phyloP scores from a whole-genome alignment of 1,140 invertebrate genomes.

The Listronotus oregonensis region DNA sequence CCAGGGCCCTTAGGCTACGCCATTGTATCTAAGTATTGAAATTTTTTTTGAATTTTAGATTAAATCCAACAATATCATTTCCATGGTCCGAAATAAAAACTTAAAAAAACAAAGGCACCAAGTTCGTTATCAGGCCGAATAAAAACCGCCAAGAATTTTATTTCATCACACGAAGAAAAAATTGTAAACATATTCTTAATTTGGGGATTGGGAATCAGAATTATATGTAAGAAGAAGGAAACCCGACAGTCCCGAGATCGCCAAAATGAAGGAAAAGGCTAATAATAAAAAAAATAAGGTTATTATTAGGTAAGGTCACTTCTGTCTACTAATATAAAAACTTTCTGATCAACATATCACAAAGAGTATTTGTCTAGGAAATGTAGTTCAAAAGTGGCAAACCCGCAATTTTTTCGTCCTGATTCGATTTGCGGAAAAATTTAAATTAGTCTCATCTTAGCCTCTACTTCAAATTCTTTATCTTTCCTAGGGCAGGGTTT shows the following conservation, averaged over 20 bases:
- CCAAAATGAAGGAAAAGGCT: slow-evolving; percentile 51
- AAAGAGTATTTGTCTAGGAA: too few species aligned
- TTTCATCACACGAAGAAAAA: slow-evolving; percentile 71
- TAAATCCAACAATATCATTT: slow-evolving; percentile 52
- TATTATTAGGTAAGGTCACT: slow-evolving; percentile 37
- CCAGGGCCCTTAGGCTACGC: too few species aligned
- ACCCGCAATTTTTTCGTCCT: too few species aligned
- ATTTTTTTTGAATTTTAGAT: too few species aligned
- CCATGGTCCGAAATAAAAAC: slow-evolving; percentile 67
- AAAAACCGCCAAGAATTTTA: slow-evolving; percentile 77
- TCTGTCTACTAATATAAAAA: too few species aligned
- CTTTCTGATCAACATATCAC: too few species aligned
- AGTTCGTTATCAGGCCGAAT: slow-evolving; percentile 79
- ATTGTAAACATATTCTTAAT: slow-evolving; percentile 76
- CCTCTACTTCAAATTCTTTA: too few species aligned
- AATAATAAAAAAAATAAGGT: slow-evolving; percentile 40
- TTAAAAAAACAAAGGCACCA: slow-evolving; percentile 78
- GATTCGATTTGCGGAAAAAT: too few species aligned
- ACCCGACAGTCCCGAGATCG: slow-evolving; percentile 49
- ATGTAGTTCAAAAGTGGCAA: too few species aligned
- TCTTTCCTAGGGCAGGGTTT: too few species aligned
- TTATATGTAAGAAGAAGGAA: slow-evolving; percentile 72
- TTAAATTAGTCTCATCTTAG: too few species aligned
- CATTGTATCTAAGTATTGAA: too few species aligned
- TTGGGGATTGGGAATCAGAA: slow-evolving; percentile 81